Percentiles rank a stretch among this genome's conserved stretches.
phyloP scores from a whole-genome alignment of 2,113 vertebrate species.

The Arothron firmamentum region DNA sequence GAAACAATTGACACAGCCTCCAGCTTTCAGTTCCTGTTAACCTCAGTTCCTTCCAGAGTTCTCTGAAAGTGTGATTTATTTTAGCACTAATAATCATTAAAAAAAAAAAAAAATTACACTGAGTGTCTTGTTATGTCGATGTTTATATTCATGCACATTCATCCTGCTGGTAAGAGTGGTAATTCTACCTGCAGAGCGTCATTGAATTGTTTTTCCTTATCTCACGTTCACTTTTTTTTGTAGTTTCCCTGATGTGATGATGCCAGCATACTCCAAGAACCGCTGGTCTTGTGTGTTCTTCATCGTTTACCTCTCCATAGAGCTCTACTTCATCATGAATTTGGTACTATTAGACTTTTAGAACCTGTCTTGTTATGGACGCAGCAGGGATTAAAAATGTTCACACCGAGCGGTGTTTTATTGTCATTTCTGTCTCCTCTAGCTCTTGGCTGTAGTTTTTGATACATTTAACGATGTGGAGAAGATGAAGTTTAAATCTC shows the following conservation, averaged over 20 bases:
- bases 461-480: conserved; percentile 97
- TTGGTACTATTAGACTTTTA: conserved; percentile 62
- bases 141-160: not conserved
- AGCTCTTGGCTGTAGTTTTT: conserved; percentile 96
- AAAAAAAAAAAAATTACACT: too few relatives aligned
- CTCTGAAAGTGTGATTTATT: too few relatives aligned
- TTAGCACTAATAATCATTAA: too few relatives aligned
- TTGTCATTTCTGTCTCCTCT: conserved; percentile 2
- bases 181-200: conserved; percentile 16
- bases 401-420: not conserved
- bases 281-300: conserved; percentile 97
- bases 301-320: conserved; percentile 97
- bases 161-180: conserved; percentile 7
- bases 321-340: conserved; percentile 99
- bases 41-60: too few relatives aligned
- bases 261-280: conserved; percentile 92
- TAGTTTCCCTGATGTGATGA: conserved; percentile 99
- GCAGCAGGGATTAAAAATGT: too few relatives aligned
- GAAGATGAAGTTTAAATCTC: conserved; percentile 96
- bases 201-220: not conserved
- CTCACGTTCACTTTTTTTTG: conserved; percentile 3
- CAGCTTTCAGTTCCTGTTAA: not conserved
- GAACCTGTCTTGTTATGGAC: not conserved
- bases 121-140: not conserved
- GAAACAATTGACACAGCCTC: not conserved